Percentiles rank a stretch among this genome's conserved stretches.
Evolutionary conservation across 2,113 vertebrate genomes (phyloP).

Genomic region (Sebastes schlegelii): DNA sequence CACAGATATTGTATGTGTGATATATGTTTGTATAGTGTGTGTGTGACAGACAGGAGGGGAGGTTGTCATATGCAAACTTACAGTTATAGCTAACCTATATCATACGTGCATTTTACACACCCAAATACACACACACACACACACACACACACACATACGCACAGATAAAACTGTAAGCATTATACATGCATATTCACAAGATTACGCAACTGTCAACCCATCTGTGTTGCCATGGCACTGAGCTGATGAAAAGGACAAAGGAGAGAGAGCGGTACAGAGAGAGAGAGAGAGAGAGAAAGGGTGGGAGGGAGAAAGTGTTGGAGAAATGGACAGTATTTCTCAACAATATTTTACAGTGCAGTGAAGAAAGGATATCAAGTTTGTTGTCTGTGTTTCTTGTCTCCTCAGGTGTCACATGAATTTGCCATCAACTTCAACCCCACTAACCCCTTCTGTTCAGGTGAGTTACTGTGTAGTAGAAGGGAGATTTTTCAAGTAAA

Average conservation of each 20-base stretch:
- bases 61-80: constrained; percentile 19
- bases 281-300: constrained; percentile 26
- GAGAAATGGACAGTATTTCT: constrained; percentile 55
- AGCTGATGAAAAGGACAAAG: constrained; percentile 82
- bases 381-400: constrained; percentile 44
- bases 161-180: constrained; percentile 64
- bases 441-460: constrained; percentile 96
- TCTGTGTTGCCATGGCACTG: constrained; percentile 85
- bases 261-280: constrained; percentile 58
- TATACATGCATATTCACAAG: constrained; percentile 81
- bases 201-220: constrained; percentile 85
- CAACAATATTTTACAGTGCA: constrained; percentile 36
- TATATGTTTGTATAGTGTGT: constrained; percentile 66
- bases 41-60: background rate
- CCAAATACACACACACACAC: constrained; percentile 35
- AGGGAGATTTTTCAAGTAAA: too few relatives aligned
- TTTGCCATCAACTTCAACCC: constrained; percentile 99
- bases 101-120: constrained; percentile 20
- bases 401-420: constrained; percentile 95
- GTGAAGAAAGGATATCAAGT: background rate
- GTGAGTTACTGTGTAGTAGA: constrained; percentile 79
- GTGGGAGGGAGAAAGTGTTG: constrained; percentile 42
- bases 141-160: constrained; percentile 19
- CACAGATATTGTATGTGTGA: background rate
- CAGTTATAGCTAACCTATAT: constrained; percentile 17